A percentile compares a stretch with the other conserved stretches of the same genome.
phyloP scores from a whole-genome alignment of 2,888 invertebrate genomes.

The Aspidiotus rigidus region DNA sequence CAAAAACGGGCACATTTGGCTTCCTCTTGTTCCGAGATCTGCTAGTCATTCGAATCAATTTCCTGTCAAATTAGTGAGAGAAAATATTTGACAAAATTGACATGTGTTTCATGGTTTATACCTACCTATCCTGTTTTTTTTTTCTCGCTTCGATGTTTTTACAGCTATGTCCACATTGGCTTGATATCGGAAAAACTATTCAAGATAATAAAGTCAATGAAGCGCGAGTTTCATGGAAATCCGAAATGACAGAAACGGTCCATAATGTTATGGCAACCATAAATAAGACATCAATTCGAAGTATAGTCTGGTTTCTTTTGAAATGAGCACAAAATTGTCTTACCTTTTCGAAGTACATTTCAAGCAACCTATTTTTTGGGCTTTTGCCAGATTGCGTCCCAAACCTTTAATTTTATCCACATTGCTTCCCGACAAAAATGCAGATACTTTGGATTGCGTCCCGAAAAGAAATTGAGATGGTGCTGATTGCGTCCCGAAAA shows the following conservation, averaged over 20 bases:
- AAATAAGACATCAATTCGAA: slow-evolving; percentile 14
- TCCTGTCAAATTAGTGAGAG: too few relatives aligned
- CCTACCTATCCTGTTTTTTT: not conserved
- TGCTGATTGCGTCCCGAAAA: too few relatives aligned
- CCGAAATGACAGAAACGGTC: slow-evolving; percentile 16
- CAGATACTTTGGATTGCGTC: too few relatives aligned
- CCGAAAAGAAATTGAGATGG: too few relatives aligned
- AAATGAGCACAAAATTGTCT: too few relatives aligned
- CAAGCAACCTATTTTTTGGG: too few relatives aligned
- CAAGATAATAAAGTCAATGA: slow-evolving; percentile 38
- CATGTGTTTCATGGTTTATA: too few relatives aligned
- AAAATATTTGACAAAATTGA: too few relatives aligned
- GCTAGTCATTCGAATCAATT: too few relatives aligned
- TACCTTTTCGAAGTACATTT: too few relatives aligned
- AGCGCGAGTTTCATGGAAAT: slow-evolving; percentile 34
- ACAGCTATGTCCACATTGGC: slow-evolving; percentile 13
- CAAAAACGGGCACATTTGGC: slow-evolving; percentile 8
- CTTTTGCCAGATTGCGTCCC: not conserved
- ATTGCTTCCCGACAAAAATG: too few relatives aligned
- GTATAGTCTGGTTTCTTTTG: not conserved
- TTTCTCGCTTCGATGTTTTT: not conserved
- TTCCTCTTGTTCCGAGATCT: not conserved
- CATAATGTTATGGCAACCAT: slow-evolving; percentile 16
- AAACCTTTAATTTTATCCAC: too few relatives aligned
- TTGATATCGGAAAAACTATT: slow-evolving; percentile 36